phyloP scores from a whole-genome alignment of 92 coral and sea anemone genomes.

The Porites rus region DNA sequence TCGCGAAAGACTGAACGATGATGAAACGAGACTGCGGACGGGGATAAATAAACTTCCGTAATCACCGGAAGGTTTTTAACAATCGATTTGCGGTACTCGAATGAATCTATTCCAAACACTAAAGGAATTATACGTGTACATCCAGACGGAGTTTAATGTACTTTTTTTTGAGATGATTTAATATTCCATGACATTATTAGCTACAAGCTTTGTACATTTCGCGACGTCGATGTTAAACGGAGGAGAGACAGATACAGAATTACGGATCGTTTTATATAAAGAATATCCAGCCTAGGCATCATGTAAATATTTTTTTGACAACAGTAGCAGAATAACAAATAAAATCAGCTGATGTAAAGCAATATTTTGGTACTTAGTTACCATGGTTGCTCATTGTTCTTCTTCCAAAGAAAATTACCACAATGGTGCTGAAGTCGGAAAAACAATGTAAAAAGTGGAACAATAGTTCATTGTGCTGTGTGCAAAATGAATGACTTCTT shows the following conservation, averaged over 20 bases:
- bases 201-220: conserved; percentile 19
- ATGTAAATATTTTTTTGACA: conserved; percentile 59
- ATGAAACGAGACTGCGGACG: conserved; percentile 35
- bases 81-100: not conserved
- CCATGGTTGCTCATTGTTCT: conserved; percentile 77
- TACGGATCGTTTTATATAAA: not conserved
- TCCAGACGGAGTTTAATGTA: conserved; percentile 9
- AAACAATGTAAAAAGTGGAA: conserved; percentile 4
- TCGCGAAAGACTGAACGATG: conserved; percentile 20
- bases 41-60: conserved; percentile 56
- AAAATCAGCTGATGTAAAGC: conserved; percentile 65
- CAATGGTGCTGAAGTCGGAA: conserved; percentile 3
- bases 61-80: conserved; percentile 32
- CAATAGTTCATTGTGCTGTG: conserved; percentile 18
- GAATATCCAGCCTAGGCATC: conserved; percentile 2
- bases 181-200: not conserved
- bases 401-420: not conserved
- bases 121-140: conserved; percentile 7
- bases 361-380: conserved; percentile 76
- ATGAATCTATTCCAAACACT: conserved; percentile 15
- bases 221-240: not conserved
- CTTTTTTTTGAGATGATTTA: not conserved
- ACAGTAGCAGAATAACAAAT: conserved; percentile 22
- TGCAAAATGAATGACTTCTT: conserved; percentile 24
- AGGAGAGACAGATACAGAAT: not conserved